A percentile compares a stretch with the other conserved stretches of the same genome.
phyloP scores from a whole-genome alignment of 2,888 invertebrate genomes.

The Ophion slaviceki region DNA sequence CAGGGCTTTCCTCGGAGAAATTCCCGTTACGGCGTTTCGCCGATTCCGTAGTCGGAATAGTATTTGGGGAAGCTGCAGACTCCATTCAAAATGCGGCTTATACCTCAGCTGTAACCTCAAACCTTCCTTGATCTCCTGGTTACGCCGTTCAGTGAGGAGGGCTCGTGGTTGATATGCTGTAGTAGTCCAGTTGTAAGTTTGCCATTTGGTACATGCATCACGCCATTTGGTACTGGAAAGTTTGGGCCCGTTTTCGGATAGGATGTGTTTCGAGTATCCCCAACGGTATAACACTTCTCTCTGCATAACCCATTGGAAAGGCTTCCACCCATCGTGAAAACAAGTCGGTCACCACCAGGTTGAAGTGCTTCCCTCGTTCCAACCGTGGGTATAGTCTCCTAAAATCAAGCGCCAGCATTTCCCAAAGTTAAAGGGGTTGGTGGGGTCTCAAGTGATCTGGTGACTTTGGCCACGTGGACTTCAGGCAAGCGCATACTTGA shows the following conservation, averaged over 20 bases:
- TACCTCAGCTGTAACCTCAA: slow-evolving; percentile 61
- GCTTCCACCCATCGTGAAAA: too few relatives aligned
- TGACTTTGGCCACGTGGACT: too few relatives aligned
- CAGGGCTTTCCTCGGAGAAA: slow-evolving; percentile 35
- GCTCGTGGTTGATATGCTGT: slow-evolving; percentile 67
- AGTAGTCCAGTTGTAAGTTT: slow-evolving; percentile 60
- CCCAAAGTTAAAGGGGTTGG: too few relatives aligned
- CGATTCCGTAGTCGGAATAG: slow-evolving; percentile 34
- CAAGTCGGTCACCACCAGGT: too few relatives aligned
- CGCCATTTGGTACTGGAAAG: slow-evolving; percentile 47
- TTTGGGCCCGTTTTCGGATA: slow-evolving; percentile 54
- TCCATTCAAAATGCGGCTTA: slow-evolving; percentile 23
- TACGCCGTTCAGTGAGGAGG: slow-evolving; percentile 67
- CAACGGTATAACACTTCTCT: too few relatives aligned
- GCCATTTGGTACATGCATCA: slow-evolving; percentile 55
- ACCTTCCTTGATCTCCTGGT: slow-evolving; percentile 69
- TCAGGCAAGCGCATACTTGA: too few relatives aligned
- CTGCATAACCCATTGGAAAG: too few relatives aligned
- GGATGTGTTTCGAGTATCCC: neutral
- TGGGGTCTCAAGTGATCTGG: too few relatives aligned
- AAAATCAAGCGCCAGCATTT: too few relatives aligned
- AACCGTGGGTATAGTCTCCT: too few relatives aligned
- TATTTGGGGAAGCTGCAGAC: slow-evolving; percentile 36
- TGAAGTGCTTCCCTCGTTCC: too few relatives aligned
- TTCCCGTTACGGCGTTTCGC: slow-evolving; percentile 34